Evolutionary conservation across 2,888 invertebrate genomes (phyloP).

Genomic region (Oligia fasciuncula): DNA sequence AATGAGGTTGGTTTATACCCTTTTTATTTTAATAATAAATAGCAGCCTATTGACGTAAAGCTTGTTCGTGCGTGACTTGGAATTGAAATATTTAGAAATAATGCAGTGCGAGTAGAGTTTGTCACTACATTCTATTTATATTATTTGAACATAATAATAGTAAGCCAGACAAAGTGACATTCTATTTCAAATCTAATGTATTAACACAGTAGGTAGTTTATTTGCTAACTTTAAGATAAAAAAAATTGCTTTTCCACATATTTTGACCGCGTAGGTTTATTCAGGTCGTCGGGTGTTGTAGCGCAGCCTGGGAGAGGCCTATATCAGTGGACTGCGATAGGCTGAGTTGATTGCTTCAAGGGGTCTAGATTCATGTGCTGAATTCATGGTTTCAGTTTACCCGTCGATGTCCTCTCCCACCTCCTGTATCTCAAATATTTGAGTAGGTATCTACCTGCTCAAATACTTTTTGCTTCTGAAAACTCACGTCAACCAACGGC

Average conservation of each 20-base stretch:
- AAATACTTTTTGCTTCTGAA: neutral
- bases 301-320: neutral
- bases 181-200: constrained; percentile 4
- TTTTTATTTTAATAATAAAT: constrained; percentile 58
- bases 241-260: neutral
- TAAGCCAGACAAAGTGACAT: constrained; percentile 17
- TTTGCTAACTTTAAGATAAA: neutral
- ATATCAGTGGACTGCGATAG: neutral
- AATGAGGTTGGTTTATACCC: constrained; percentile 31
- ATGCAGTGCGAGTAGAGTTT: constrained; percentile 15
- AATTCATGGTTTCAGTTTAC: neutral
- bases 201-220: constrained; percentile 5
- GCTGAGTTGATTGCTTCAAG: too few relatives aligned
- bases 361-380: neutral
- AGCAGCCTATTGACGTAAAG: constrained; percentile 51
- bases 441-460: too few relatives aligned
- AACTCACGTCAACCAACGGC: neutral
- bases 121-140: constrained; percentile 7
- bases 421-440: neutral
- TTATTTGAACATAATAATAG: constrained; percentile 1
- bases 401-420: neutral
- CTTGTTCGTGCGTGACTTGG: constrained; percentile 65
- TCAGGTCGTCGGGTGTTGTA: neutral
- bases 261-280: too few relatives aligned
- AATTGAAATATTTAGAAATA: constrained; percentile 60